Evolutionary conservation across 1,140 invertebrate genomes (phyloP).

Genomic region (Drosophila insularis): DNA sequence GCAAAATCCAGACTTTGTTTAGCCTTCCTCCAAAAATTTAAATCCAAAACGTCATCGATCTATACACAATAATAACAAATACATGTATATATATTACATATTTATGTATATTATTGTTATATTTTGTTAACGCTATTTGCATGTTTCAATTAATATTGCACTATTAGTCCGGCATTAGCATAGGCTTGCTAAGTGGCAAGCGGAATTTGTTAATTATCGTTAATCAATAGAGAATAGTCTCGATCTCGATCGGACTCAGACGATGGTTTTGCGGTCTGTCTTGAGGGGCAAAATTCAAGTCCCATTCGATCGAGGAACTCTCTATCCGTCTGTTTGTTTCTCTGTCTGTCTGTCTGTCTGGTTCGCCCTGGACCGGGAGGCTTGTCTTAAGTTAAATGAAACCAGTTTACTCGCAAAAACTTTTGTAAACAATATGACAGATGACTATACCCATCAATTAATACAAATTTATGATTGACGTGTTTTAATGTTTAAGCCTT

Average conservation of each 20-base stretch:
- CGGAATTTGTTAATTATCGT: constrained; percentile 56
- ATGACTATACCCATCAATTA: constrained; percentile 49
- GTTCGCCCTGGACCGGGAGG: constrained; percentile 21
- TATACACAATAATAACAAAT: constrained; percentile 9
- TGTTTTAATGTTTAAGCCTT: constrained; percentile 1
- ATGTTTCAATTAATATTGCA: constrained; percentile 70
- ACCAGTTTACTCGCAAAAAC: constrained; percentile 33
- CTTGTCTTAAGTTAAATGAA: constrained; percentile 35
- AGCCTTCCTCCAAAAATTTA: constrained; percentile 47
- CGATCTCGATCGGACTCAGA: background rate
- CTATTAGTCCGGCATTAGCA: constrained; percentile 54
- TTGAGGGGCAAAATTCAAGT: constrained; percentile 11
- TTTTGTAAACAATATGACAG: constrained; percentile 43
- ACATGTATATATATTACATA: background rate
- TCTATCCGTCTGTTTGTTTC: background rate
- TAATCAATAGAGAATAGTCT: constrained; percentile 59
- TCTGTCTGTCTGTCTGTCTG: constrained; percentile 17
- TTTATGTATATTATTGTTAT: background rate
- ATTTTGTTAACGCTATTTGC: constrained; percentile 43
- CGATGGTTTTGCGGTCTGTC: constrained; percentile 10
- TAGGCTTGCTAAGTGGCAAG: constrained; percentile 52
- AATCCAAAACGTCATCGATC: constrained; percentile 17
- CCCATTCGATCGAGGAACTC: constrained; percentile 20
- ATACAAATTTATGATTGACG: constrained; percentile 9
- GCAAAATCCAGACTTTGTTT: constrained; percentile 56